Evolutionary conservation across 2,113 vertebrate species (phyloP).

Genomic region (Meleagris gallopavo): DNA sequence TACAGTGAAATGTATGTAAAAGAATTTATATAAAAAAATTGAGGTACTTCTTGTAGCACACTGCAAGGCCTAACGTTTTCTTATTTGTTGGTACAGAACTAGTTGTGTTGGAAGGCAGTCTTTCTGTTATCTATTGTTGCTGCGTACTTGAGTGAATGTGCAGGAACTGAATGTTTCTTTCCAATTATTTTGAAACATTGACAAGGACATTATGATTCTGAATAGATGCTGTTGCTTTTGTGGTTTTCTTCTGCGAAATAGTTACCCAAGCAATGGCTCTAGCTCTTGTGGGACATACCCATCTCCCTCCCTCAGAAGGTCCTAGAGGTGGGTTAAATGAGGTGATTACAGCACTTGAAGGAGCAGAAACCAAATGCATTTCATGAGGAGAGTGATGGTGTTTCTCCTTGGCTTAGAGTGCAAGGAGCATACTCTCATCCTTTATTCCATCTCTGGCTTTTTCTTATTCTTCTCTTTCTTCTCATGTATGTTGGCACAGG

Average conservation of each 20-base stretch:
- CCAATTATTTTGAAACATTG: background rate
- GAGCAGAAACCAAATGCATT: background rate
- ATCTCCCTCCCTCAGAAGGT: background rate
- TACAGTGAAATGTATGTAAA: background rate
- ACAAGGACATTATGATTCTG: background rate
- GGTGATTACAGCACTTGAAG: background rate
- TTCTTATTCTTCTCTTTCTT: background rate
- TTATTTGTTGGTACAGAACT: background rate
- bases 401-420: background rate
- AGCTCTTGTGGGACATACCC: background rate
- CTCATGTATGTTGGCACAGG: background rate
- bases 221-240: background rate
- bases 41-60: background rate
- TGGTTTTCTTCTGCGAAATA: constrained; percentile 6
- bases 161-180: background rate
- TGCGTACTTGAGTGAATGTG: background rate
- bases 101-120: background rate
- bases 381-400: rapidly evolving
- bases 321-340: background rate
- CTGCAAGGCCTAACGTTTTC: background rate
- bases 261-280: background rate
- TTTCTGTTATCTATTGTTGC: rapidly evolving
- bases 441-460: background rate
- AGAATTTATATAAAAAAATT: background rate
- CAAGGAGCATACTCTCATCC: background rate